Evolutionary conservation across 2,888 invertebrate species (phyloP).

Genomic region (Coenonympha glycerion): DNA sequence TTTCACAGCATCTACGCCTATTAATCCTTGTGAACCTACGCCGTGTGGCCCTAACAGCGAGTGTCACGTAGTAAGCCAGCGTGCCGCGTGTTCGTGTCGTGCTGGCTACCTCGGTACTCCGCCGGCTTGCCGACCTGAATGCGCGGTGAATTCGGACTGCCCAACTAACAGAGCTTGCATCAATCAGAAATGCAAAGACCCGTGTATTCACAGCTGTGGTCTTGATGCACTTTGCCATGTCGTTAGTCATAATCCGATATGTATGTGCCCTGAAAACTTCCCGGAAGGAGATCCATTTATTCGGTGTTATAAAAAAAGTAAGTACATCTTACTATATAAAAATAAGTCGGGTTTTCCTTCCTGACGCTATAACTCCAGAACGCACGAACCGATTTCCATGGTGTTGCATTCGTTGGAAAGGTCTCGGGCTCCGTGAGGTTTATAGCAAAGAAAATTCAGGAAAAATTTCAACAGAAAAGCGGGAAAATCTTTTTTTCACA

Average conservation of each 20-base stretch:
- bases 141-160: conserved; percentile 86
- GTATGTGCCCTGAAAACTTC: conserved; percentile 80
- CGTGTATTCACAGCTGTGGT: conserved; percentile 86
- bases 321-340: too few relatives aligned
- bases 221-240: conserved; percentile 86
- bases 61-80: conserved; percentile 81
- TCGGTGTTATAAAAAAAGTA: conserved; percentile 76
- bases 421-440: too few relatives aligned
- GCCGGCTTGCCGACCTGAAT: conserved; percentile 85
- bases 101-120: conserved; percentile 82
- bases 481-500: too few relatives aligned
- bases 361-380: too few relatives aligned
- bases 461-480: too few relatives aligned
- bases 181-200: conserved; percentile 84
- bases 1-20: conserved; percentile 34
- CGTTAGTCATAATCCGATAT: conserved; percentile 86
- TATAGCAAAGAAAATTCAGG: too few relatives aligned
- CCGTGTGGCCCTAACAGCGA: conserved; percentile 86
- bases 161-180: conserved; percentile 83
- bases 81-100: conserved; percentile 84
- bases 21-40: conserved; percentile 83
- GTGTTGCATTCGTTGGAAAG: too few relatives aligned
- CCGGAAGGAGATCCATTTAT: conserved; percentile 86
- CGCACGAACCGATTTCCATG: too few relatives aligned
- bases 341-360: too few relatives aligned